Percentiles rank a stretch among this genome's conserved stretches.
Conservation (phyloP, 2,797 vertebrate genomes). For the Remorina albescens region DNA sequence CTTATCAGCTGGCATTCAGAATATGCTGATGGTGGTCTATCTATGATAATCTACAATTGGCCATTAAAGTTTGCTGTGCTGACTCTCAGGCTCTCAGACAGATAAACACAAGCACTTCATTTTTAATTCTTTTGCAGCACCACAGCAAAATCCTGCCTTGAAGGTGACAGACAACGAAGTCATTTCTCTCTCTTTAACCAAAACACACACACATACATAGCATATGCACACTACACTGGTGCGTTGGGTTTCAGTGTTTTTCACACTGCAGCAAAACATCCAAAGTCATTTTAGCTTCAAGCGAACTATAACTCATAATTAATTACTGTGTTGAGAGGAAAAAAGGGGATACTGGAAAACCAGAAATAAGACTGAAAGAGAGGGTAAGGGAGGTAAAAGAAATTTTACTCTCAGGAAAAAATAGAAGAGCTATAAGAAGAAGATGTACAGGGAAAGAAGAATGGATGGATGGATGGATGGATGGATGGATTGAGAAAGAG, state of each 20-base stretch:
- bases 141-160: slow-evolving; percentile 39
- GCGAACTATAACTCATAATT: slow-evolving; percentile 61
- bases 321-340: slow-evolving; percentile 55
- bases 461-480: no score
- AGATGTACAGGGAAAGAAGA: slow-evolving; percentile 23
- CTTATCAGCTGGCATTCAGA: neutral
- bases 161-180: slow-evolving; percentile 37
- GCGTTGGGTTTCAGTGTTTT: slow-evolving; percentile 46
- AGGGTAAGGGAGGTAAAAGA: slow-evolving; percentile 4
- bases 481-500: slow-evolving; percentile 41
- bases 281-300: slow-evolving; percentile 52
- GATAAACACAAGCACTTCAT: slow-evolving; percentile 4
- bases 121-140: slow-evolving; percentile 25
- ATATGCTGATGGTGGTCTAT: slow-evolving; percentile 1
- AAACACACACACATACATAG: slow-evolving; percentile 33
- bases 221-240: slow-evolving; percentile 2
- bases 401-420: slow-evolving; percentile 33
- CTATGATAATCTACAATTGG: neutral
- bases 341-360: slow-evolving; percentile 54
- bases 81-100: slow-evolving; percentile 12
- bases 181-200: slow-evolving; percentile 41
- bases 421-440: slow-evolving; percentile 23
- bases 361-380: slow-evolving; percentile 26
- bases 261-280: slow-evolving; percentile 56
- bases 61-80: neutral